Percentiles rank a stretch among this genome's conserved stretches.
Conservation (phyloP, 2,797 vertebrate genomes). For the Threskiornis aethiopicus region DNA sequence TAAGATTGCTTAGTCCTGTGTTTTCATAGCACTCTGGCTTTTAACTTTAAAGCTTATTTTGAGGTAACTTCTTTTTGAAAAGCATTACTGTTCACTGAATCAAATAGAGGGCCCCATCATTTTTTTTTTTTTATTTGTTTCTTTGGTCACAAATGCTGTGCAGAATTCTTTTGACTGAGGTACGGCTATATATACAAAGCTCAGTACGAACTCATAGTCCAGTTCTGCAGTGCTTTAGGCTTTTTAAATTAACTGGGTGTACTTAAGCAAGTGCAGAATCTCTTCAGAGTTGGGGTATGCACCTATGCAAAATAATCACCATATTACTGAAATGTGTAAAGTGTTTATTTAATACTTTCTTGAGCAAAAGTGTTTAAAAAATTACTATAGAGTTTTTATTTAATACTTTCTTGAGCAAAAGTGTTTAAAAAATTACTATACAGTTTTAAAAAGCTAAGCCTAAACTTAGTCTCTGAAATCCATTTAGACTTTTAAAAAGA, state of each 20-base stretch:
- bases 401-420: not conserved
- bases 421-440: not conserved
- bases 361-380: not conserved
- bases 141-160: not conserved
- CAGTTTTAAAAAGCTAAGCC: not conserved
- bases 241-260: not conserved
- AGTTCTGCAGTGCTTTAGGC: not conserved
- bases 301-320: not conserved
- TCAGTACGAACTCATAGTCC: not conserved
- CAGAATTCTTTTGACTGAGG: not conserved
- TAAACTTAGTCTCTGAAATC: not conserved
- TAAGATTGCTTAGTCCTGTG: not conserved
- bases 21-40: not conserved
- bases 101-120: fast-evolving
- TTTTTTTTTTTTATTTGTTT: not conserved
- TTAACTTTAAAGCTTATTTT: not conserved
- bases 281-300: not conserved
- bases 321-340: fast-evolving
- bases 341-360: not conserved
- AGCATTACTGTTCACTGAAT: not conserved
- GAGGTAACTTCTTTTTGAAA: not conserved
- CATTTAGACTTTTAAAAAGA: not conserved
- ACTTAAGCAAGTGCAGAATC: not conserved
- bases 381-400: not conserved
- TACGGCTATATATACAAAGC: not conserved